These are phyloP conservation scores for Deilephila porcellus DNA, from an alignment of 2,888 invertebrate species.

Conservation along the genomic window DNA sequence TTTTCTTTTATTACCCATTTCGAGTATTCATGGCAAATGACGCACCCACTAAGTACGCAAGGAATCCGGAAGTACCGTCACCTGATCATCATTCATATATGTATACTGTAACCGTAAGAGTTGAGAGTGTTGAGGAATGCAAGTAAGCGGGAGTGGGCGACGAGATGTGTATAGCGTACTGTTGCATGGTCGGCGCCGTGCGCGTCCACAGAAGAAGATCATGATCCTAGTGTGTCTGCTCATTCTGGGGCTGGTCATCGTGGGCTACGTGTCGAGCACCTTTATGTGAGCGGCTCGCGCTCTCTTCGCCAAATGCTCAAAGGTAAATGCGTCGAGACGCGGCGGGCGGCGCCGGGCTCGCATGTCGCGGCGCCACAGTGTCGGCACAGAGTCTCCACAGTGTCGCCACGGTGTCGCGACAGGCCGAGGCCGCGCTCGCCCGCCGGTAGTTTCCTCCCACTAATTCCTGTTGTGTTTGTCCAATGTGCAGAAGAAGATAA, in stretches of 20 bases:
- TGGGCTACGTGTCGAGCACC: conserved; percentile 87
- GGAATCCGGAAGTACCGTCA: conserved; percentile 37
- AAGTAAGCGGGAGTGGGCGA: conserved; percentile 50
- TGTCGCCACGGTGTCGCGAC: conserved; percentile 13
- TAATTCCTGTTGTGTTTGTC: conserved; percentile 81
- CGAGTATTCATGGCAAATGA: conserved; percentile 69
- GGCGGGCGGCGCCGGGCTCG: conserved; percentile 33
- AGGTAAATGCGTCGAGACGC: conserved; percentile 64
- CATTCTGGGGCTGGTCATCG: conserved; percentile 92
- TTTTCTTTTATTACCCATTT: conserved; percentile 57
- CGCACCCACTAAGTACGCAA: conserved; percentile 63
- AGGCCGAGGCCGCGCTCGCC: conserved; percentile 51
- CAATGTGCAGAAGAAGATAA: conserved; percentile 95
- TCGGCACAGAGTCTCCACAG: conserved; percentile 18
- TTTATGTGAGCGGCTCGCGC: conserved; percentile 79
- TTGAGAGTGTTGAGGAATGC: conserved; percentile 47
- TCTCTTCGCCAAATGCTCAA: conserved; percentile 68
- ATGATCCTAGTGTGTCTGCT: conserved; percentile 96
- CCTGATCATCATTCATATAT: conserved; percentile 31
- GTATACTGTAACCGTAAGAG: conserved; percentile 29
- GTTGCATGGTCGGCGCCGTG: conserved; percentile 70
- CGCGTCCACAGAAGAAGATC: conserved; percentile 91
- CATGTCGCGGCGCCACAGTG: conserved; percentile 27
- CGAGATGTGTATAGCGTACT: conserved; percentile 74
- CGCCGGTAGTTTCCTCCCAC: conserved; percentile 66